These are phyloP conservation scores for Conistra vaccinii DNA, from an alignment of 2,888 invertebrate species.

Conservation along the genomic window DNA sequence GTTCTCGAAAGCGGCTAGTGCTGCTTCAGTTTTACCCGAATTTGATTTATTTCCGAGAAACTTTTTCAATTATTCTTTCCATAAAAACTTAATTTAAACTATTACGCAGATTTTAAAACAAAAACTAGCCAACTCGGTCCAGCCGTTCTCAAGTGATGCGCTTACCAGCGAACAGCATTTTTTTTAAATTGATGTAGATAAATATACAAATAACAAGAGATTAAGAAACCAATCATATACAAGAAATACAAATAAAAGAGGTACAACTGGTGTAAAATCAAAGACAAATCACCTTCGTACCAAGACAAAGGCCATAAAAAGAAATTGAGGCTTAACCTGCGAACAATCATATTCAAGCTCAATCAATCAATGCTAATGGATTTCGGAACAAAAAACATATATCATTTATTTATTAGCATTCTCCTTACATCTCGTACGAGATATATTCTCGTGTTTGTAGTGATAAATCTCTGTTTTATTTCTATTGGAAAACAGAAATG, in stretches of 20 bases:
- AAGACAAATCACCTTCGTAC: constrained; percentile 26
- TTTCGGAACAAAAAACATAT: constrained; percentile 62
- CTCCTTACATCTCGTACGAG: constrained; percentile 17
- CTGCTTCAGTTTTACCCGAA: neutral
- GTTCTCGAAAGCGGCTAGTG: no score
- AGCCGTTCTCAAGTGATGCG: neutral
- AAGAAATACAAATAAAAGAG: neutral
- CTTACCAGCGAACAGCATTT: neutral
- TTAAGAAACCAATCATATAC: neutral
- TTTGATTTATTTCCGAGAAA: neutral
- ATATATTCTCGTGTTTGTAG: constrained; percentile 43
- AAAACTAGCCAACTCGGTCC: no score
- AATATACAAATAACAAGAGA: neutral
- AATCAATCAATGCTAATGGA: constrained; percentile 66
- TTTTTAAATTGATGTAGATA: no score
- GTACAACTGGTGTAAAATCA: constrained; percentile 10
- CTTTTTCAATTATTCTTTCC: neutral
- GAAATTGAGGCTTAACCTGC: constrained; percentile 33
- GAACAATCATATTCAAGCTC: constrained; percentile 44
- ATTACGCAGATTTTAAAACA: no score
- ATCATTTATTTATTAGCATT: constrained; percentile 59
- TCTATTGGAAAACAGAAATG: constrained; percentile 49
- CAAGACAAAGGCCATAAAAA: constrained; percentile 5
- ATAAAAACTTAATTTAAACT: neutral
- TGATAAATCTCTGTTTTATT: constrained; percentile 59